Base-by-base conservation (phyloP, 1,140 invertebrate genomes). In the Planococcus citri region DNA sequence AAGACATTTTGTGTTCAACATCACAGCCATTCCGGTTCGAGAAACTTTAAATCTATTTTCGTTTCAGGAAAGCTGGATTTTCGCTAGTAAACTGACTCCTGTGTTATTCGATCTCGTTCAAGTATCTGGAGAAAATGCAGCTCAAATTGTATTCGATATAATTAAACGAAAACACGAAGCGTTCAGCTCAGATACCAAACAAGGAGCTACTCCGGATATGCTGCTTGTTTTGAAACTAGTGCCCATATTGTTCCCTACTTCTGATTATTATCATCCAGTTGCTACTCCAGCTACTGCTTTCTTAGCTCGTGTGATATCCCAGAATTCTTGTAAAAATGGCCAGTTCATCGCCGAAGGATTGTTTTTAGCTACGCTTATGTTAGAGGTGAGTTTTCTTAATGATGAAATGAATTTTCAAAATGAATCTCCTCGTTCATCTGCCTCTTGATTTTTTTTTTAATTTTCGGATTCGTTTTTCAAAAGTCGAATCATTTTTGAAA, bases 211-310 rank as follows among this genome's bases (percentile, higher is more conserved):
- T 27, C 69, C 70, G 68, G 68, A 37, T 0, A 69, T 64, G 10
- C 14, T 95, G 25, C 78, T 94, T 73, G 85, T 92, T 74, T 86
- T 95, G 37, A 91, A 92, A 81, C 73, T 91, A 29, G 82, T 89
- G 21, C 84, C 86, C 17, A 76, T 89, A 17, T 75, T 95, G 33
- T 97, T 90, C 78, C 88, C 92, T 17, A 88, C 91, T 0, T 95
- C 92, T 0, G 94, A 97, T 79, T 94, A 91, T 76, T 80, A 85
- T 27, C 93, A 96, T 82, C 85, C 86, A 1, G 82, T 95, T n/a
- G 86, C 87, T 27, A 94, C 91, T 10, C 92, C 92, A 58, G 85
- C 86, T 74, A 80, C 91, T 68, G 79, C 92, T 57, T 92, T 95
- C 74, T 89, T 95, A 80, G 83, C 85, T 37, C 86, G 94, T 77